phyloP scores from a whole-genome alignment of 1,140 invertebrate species.

The Druon quercuslanigerum region DNA sequence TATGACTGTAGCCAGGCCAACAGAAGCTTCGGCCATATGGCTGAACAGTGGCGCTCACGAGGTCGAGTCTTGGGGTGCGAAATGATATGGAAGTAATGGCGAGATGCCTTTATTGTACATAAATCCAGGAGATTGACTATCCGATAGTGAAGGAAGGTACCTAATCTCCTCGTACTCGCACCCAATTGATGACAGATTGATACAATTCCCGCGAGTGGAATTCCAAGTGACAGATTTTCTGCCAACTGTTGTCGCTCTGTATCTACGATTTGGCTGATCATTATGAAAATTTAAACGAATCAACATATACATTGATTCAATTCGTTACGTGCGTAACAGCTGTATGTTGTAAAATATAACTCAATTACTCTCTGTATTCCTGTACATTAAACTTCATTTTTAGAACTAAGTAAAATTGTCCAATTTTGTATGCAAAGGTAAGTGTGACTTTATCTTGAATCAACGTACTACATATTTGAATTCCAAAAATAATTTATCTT shows the following conservation, averaged over 20 bases:
- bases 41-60: conserved; percentile 47
- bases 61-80: conserved; percentile 69
- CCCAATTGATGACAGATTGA: conserved; percentile 73
- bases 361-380: too few relatives aligned
- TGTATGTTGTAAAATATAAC: too few relatives aligned
- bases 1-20: conserved; percentile 13
- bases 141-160: conserved; percentile 59
- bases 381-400: too few relatives aligned
- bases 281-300: conserved; percentile 61
- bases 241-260: conserved; percentile 64
- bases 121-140: conserved; percentile 71
- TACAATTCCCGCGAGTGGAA: conserved; percentile 70
- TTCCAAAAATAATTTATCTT: too few relatives aligned
- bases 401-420: too few relatives aligned
- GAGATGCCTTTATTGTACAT: conserved; percentile 68
- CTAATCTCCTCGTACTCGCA: conserved; percentile 47
- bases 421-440: too few relatives aligned
- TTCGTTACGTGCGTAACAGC: too few relatives aligned
- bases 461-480: too few relatives aligned
- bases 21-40: conserved; percentile 68
- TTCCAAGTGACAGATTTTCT: conserved; percentile 72
- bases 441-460: too few relatives aligned
- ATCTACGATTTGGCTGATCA: conserved; percentile 43
- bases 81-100: conserved; percentile 76
- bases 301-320: background rate